Evolutionary conservation across 2,888 invertebrate species (phyloP), one percentile per base, ranked within the genome.

Genomic region (Heliconius ethilla): DNA sequence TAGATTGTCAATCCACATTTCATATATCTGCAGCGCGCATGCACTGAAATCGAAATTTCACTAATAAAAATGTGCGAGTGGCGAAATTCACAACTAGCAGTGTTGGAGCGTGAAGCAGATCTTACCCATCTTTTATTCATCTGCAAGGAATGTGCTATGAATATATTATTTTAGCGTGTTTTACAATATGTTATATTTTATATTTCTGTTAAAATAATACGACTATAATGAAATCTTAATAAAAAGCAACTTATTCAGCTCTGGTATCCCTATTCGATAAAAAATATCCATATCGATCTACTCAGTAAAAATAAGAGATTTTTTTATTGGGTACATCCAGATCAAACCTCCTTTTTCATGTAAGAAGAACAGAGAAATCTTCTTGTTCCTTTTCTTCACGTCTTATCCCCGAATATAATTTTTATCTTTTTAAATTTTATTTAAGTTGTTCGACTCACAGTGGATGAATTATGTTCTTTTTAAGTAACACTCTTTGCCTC

Each of bases 61-160:
- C 81, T 81, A 78, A 82, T 81, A 59, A 59, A 59, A 81, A 80
- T 81, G 65, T 79, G 79, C 78, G 75, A 83, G 75, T 65, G 79
- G 82, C 79, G 81, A 82, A 80, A 80, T 81, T n/a, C 59, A 33
- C 78, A 75, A 55, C 45, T 45, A 65, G 37, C 59, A n/a, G 51
- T 70, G 76, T 67, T 80, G 82, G 80, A 80, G 81, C 83, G 82
- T 83, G 73, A 81, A 79, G 63, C 70, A 69, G 45, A 75, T 79
- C 75, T 77, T 79, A 75, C 81, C 73, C 15, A 84, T 85, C 79
- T 84, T 83, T 85, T 84, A 85, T 85, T 84, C 84, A 84, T 84
- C 37, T 69, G 40, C 25, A n/a, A 65, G 63, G 37, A 29, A 40
- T 78, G 45, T n/a, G 63, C 18, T 37, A 65, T 33, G 72, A 72